These are phyloP conservation scores for Siphamia tubifer DNA, from an alignment of 2,113 vertebrate species.

Conservation along the genomic window DNA sequence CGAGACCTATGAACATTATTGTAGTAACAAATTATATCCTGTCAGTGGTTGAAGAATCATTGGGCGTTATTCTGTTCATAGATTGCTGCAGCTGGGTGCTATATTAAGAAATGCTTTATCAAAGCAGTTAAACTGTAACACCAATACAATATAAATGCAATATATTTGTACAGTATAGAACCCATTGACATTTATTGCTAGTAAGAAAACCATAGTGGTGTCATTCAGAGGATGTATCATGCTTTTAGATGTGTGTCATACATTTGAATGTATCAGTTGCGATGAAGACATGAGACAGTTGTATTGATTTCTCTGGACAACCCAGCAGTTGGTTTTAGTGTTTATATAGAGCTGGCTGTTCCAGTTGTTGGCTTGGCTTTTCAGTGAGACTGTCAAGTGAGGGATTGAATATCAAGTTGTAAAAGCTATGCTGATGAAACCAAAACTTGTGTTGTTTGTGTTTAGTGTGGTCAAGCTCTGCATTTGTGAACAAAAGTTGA, in stretches of 20 bases:
- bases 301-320: neutral
- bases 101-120: neutral
- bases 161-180: no score
- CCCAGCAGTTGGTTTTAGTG: neutral
- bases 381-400: neutral
- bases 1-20: conserved; percentile 17
- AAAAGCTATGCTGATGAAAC: neutral
- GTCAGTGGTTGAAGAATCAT: neutral
- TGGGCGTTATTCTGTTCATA: neutral
- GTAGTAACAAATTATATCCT: neutral
- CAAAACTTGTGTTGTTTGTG: neutral
- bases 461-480: neutral
- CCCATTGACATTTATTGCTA: neutral
- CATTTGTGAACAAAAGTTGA: conserved; percentile 8
- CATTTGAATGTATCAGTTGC: neutral
- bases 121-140: neutral
- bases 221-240: neutral
- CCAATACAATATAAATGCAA: neutral
- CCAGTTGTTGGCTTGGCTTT: conserved; percentile 3
- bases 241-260: neutral
- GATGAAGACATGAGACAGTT: neutral
- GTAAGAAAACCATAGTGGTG: neutral
- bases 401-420: neutral
- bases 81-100: neutral
- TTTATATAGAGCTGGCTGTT: conserved; percentile 11